These are phyloP conservation scores for Metopolophium dirhodum DNA, from an alignment of 1,140 invertebrate species.

Conservation along the genomic window DNA sequence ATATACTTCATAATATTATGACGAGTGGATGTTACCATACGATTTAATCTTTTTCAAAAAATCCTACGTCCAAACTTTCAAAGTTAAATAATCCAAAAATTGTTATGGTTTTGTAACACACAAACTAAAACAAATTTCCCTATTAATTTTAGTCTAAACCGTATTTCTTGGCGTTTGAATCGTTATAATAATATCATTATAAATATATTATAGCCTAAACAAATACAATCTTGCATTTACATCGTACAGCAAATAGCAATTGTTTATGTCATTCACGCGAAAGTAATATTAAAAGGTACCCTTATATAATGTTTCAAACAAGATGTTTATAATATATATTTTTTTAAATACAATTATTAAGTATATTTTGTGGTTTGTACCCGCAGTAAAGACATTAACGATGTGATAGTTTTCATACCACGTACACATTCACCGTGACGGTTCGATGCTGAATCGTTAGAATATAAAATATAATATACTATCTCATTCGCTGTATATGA, in stretches of 20 bases:
- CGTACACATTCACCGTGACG: neutral
- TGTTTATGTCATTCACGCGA: neutral
- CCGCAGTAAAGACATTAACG: neutral
- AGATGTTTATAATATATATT: neutral
- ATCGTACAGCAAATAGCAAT: neutral
- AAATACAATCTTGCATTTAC: constrained; percentile 9
- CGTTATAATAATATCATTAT: constrained; percentile 7
- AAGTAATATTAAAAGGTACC: neutral
- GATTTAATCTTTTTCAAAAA: neutral
- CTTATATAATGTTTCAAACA: neutral
- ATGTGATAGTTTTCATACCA: neutral
- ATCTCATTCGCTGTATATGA: neutral
- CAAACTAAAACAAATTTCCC: neutral
- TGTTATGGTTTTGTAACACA: neutral
- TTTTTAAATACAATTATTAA: neutral
- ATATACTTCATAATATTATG: neutral
- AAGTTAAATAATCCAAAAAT: neutral
- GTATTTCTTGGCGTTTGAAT: neutral
- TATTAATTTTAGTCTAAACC: neutral
- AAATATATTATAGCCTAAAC: neutral
- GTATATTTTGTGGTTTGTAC: neutral
- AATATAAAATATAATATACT: neutral
- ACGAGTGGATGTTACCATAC: neutral
- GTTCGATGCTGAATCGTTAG: neutral
- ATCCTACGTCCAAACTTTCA: neutral